Evolutionary conservation across 2,888 invertebrate genomes (phyloP), one percentile per base, ranked within the genome.

Genomic region (Zeuzera pyrina): DNA sequence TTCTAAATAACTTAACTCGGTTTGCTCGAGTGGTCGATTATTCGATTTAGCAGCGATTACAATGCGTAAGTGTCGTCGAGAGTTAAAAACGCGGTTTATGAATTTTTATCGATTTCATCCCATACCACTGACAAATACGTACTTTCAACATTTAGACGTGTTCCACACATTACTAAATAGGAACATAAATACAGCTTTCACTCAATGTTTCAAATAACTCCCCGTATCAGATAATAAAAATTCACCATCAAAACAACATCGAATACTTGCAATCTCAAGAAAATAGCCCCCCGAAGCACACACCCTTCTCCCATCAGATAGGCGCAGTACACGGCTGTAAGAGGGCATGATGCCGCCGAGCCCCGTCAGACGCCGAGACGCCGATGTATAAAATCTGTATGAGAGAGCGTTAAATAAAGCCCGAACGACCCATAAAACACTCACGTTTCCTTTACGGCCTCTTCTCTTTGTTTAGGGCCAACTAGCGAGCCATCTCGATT

Each of bases 331-430:
- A 44, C 45, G 42, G 51, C 41, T 51, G 50, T 45, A 43, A 48
- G 38, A 49, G 47, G 41, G 45, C 42, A 42, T 46, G 43, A 47
- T 38, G 34, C 7, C 26, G 15, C 30, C 29, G 36, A 32, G 39
- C 36, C 45, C 45, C 47, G 47, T 57, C 61, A 70, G 64, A 59
- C 68, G 51, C 43, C 52, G 51, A 52, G 66, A 64, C 67, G 67
- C 57, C 68, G 57, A 61, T 55, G 62, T 67, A 74, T 72, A 77
- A 74, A 78, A 77, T 77, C 74, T 65, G 68, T 72, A 74, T 66
- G 63, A 56, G 58, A 48, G 62, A 54, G 58, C 69, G 72, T 78
- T 69, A 72, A 77, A 72, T 74, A 76, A 76, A 74, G 63, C 69
- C 64, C 62, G 54, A 65, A 72, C 58, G 68, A 55, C 43, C 57